Base-by-base conservation (phyloP, 1,140 invertebrate species). In the Drosophila auraria region DNA sequence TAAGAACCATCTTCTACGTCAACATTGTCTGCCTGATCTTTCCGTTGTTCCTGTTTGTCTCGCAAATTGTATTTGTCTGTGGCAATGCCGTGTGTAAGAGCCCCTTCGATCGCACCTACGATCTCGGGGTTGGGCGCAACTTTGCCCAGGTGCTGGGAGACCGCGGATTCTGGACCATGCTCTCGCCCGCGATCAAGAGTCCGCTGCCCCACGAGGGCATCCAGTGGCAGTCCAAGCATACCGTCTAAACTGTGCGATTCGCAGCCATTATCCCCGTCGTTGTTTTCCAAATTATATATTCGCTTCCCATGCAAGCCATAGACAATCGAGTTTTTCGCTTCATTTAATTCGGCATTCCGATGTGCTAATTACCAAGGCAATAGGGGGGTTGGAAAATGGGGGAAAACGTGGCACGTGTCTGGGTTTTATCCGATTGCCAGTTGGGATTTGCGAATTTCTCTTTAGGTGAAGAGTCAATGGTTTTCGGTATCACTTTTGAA, bases 111-210 rank as follows among this genome's bases (percentile, higher is more conserved):
- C 42, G 93, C 58, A 93, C 92, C 17, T 98, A 98, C 87, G 94
- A 97, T 93, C 92, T 95, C 50, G 97, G 97, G 11, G 94, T 94
- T 83, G 94, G 93, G 63, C 86, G 94, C 23, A 98, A 98, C 93
- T 83, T 98, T 4, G 92, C 93, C 63, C 93, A 94, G 53, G 94
- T 96, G 6, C 95, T 98, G 90, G 97, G 97, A 15, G 92, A 94
- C 36, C 95, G 94, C 38, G 97, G 96, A 96, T 95, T 96, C 68
- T 93, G 96, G 49, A 94, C 95, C 2, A 95, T 96, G 93, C 42
- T 98, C 4, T 96, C 95, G 82, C 97, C 97, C 1, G 96, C 96
- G 87, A 93, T 98, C 27, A 72, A 93, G 15, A 98, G 97, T 57
- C 94, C 95, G 40, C 93, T 98, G 64, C 95, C 96, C n/a, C 94